These are phyloP conservation scores for Pteronotus mesoamericanus DNA, from an alignment of 2,797 vertebrate species.

Conservation along the genomic window DNA sequence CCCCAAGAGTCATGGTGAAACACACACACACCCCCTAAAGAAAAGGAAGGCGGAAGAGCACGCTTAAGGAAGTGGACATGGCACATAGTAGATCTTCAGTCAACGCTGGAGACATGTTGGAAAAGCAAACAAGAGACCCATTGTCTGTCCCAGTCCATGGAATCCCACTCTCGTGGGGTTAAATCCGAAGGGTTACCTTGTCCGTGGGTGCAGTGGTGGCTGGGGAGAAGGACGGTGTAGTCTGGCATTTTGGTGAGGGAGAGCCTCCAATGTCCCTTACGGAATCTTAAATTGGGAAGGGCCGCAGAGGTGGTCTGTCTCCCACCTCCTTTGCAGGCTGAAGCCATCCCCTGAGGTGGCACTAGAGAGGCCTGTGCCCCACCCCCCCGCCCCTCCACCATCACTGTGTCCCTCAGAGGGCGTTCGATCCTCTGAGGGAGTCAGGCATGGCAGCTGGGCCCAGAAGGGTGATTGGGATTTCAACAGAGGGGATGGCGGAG, in stretches of 20 bases:
- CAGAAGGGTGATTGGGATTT: neutral
- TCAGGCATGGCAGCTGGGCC: neutral
- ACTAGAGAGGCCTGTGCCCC: neutral
- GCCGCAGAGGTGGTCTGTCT: neutral
- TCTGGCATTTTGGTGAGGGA: neutral
- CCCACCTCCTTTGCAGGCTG: neutral
- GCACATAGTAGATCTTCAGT: rapidly evolving
- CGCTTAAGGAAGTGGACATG: neutral
- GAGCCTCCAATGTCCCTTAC: neutral
- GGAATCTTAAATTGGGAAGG: neutral
- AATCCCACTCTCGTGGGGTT: neutral
- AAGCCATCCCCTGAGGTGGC: neutral
- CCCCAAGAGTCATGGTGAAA: neutral
- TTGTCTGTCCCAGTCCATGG: rapidly evolving
- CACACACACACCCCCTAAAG: neutral
- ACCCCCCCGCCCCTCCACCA: neutral
- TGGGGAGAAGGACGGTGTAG: neutral
- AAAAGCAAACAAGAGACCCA: neutral
- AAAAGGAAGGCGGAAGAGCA: no score
- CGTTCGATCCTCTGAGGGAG: rapidly evolving
- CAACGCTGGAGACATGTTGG: rapidly evolving
- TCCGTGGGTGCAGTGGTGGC: neutral
- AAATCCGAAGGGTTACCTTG: neutral
- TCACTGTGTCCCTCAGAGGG: neutral
- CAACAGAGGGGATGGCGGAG: rapidly evolving